Base-by-base conservation (phyloP, 2,888 invertebrate genomes). In the Drosophila ezoana region DNA sequence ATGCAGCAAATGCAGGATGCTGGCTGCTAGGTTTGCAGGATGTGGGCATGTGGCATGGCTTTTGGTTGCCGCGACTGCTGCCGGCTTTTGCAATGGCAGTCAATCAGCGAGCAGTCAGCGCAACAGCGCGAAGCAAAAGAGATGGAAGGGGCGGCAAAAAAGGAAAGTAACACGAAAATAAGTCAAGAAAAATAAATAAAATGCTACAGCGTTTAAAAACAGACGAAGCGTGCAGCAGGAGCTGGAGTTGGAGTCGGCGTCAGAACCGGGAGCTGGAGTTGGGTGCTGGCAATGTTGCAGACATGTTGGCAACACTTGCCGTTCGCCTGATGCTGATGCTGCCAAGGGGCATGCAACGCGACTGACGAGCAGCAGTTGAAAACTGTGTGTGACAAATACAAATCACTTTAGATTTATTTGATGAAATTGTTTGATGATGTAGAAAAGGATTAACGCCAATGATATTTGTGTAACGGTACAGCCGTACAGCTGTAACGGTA, bases 341-440 rank as follows among this genome's bases (percentile, higher is more conserved):
- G 66, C 45, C 49, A 44, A 37, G 48, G 61, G 53, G 49, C 43
- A 53, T 58, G 40, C 57, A 72, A 37, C 63, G 65, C 70, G 56
- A 70, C 64, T 65, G 79, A 65, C 60, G 74, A 66, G 66, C 61
- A 82, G 65, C 77, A 80, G 77, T 78, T 73, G 81, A 71, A 80
- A 80, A 74, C 74, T 80, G 84, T 88, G 88, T 88, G 88, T 88
- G 85, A 88, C 88, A 85, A 88, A 88, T 83, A 85, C 85, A 85
- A 85, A 85, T 88, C 86, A 83, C 89, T 81, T 87, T 77, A 72
- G 85, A 86, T 86, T 88, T 88, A 86, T 88, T 86, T 83, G 85
- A 86, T 87, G 89, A 88, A 88, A 86, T 83, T 83, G 85, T 81
- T 86, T 84, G 89, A 88, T 86, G 85, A 88, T 83, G 83, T 88